These are phyloP conservation scores for Corynorhinus townsendii DNA, from an alignment of 2,113 vertebrate genomes.

Conservation along the genomic window DNA sequence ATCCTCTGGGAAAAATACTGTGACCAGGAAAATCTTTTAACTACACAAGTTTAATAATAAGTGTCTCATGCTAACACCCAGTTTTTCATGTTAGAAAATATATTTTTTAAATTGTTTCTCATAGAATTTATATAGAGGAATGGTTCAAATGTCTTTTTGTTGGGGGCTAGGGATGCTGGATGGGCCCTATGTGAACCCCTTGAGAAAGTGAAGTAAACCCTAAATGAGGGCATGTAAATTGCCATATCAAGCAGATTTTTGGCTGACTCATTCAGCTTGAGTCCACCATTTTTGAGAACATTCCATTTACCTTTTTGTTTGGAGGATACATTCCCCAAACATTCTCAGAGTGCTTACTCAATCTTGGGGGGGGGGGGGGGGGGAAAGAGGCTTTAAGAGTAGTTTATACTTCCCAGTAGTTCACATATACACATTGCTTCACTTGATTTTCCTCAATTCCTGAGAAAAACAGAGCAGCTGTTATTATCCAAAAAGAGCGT, in stretches of 20 bases:
- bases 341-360: background rate
- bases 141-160: background rate
- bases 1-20: background rate
- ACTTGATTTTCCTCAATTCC: background rate
- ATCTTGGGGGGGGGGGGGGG: background rate
- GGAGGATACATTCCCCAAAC: background rate
- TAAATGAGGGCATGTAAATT: background rate
- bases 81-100: background rate
- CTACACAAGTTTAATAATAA: conserved; percentile 17
- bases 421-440: background rate
- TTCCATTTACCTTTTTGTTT: background rate
- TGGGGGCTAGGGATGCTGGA: background rate
- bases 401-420: background rate
- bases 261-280: background rate
- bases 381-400: background rate
- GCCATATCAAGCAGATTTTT: background rate
- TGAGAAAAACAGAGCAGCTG: background rate
- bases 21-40: conserved; percentile 38
- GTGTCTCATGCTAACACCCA: background rate
- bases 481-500: background rate
- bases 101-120: background rate
- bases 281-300: background rate
- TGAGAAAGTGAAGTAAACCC: background rate
- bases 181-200: background rate
- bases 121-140: background rate